Base-by-base conservation (phyloP, 1,140 invertebrate genomes). In the Popillia japonica region DNA sequence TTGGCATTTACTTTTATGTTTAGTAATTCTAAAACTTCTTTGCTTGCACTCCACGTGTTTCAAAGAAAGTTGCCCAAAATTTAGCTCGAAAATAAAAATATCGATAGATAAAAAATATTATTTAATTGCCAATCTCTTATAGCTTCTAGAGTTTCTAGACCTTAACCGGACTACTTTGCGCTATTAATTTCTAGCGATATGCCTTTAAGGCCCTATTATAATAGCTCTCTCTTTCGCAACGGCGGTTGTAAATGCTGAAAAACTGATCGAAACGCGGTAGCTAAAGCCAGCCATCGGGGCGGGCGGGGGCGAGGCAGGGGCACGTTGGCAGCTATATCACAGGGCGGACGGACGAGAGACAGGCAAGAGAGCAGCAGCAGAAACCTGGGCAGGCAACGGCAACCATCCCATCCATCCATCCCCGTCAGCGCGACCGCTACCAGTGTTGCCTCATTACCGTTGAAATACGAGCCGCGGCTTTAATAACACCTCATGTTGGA, bases 401-500 rank as follows among this genome's bases (percentile, higher is more conserved):
- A 48, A 48, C 61, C 61, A 34, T 68, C 61, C 61, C 61, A 68
- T 68, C 80, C 78, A 82, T 83, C 79, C 83, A 82, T 82, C 81
- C 81, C 79, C 79, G 80, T 82, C 83, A 80, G 74, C 48, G 44
- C 72, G 44, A 74, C 22, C 64, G 82, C 82, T 82, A 83, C 82
- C 80, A 80, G 83, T 83, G 79, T 82, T 83, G 80, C 72, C 83
- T 83, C 83, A 83, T 83, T 83, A 83, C 81, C 74, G 78, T 75
- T 82, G 80, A 82, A 83, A 83, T 82, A 83, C 81, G 83, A 83
- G 81, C 79, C 78, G 80, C 81, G 79, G 81, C 79, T 81, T 83
- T 82, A 81, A 83, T 82, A 83, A 83, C 83, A 83, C 81, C 83
- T 82, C 83, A 79, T 83, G 81, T 82, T 80, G 82, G 79, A 82